Percentiles rank a stretch among this genome's conserved stretches.
Evolutionary conservation across 2,888 invertebrate genomes (phyloP).

Genomic region (Colostygia pectinataria): DNA sequence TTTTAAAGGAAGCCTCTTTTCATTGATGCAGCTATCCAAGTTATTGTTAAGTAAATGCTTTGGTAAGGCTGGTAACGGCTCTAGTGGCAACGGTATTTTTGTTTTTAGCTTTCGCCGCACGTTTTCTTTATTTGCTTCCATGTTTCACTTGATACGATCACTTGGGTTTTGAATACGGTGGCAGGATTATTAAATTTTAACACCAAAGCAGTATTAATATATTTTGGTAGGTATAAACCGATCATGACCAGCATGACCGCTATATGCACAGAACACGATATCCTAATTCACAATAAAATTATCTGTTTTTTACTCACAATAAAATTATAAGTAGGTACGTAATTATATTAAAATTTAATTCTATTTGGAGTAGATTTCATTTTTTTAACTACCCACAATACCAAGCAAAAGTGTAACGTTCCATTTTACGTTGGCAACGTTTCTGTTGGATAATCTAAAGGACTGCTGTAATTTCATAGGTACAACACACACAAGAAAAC

Average conservation of each 20-base stretch:
- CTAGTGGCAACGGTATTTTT: conserved; percentile 59
- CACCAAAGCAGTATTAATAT: not conserved
- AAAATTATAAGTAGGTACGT: no score
- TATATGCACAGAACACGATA: no score
- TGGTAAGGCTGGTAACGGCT: conserved; percentile 58
- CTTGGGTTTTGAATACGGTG: not conserved
- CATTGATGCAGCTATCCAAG: conserved; percentile 16
- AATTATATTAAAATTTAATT: not conserved
- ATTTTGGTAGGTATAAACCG: conserved; percentile 23
- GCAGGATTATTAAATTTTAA: not conserved
- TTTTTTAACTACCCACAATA: conserved; percentile 37
- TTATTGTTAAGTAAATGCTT: conserved; percentile 44
- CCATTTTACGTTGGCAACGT: conserved; percentile 5
- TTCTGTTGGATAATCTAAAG: not conserved
- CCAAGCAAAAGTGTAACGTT: not conserved
- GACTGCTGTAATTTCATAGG: no score
- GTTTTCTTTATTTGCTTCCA: conserved; percentile 61
- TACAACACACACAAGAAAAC: conserved; percentile 21
- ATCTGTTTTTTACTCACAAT: no score
- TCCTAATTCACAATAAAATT: no score
- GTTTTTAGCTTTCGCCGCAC: conserved; percentile 38
- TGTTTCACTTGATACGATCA: conserved; percentile 20
- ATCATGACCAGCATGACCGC: conserved; percentile 61
- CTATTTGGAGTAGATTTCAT: not conserved
- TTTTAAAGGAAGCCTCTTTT: conserved; percentile 44